These are phyloP conservation scores for Hypolimnas misippus DNA, from an alignment of 2,888 invertebrate genomes.

Conservation along the genomic window DNA sequence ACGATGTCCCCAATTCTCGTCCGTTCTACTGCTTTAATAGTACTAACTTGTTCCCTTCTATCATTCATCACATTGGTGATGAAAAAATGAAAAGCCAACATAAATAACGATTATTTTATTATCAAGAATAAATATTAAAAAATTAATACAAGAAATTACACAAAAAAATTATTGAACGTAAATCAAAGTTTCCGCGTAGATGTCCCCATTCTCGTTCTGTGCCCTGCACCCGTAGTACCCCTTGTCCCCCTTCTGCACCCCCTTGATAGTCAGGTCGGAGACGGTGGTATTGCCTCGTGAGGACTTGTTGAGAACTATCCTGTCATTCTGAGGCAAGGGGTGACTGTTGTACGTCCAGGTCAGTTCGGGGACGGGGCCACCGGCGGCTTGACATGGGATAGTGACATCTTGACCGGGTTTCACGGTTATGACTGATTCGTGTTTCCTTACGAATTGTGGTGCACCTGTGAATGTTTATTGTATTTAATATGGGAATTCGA, in stretches of 20 bases:
- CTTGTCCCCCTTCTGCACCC: conserved; percentile 54
- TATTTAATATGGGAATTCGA: not conserved
- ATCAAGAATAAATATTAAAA: not conserved
- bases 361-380: conserved; percentile 53
- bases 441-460: conserved; percentile 54
- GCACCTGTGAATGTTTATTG: conserved; percentile 51
- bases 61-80: no score
- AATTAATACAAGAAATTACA: not conserved
- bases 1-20: no score
- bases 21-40: no score
- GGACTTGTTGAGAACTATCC: conserved; percentile 39
- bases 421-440: conserved; percentile 48
- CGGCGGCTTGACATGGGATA: conserved; percentile 60
- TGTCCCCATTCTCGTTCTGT: conserved; percentile 55
- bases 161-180: conserved; percentile 27
- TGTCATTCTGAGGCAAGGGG: conserved; percentile 47
- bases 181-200: conserved; percentile 57
- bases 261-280: conserved; percentile 57
- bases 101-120: not conserved
- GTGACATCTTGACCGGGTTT: conserved; percentile 57
- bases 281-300: conserved; percentile 40
- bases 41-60: no score
- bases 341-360: conserved; percentile 62
- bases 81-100: no score
- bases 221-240: conserved; percentile 71